phyloP scores from a whole-genome alignment of 2,113 vertebrate genomes.

The Kobus ellipsiprymnus region DNA sequence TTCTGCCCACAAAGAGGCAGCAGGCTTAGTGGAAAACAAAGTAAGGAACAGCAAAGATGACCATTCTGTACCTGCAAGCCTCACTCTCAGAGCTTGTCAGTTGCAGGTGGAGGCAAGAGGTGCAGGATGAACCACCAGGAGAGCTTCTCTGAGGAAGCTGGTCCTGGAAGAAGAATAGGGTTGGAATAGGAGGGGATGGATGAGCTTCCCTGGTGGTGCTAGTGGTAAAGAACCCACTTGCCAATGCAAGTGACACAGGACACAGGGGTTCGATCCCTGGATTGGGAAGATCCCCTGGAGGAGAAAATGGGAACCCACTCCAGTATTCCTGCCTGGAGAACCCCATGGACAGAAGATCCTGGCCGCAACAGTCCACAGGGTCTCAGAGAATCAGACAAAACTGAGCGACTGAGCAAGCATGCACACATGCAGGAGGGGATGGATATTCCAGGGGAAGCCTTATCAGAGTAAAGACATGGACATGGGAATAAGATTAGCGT shows the following conservation, averaged over 20 bases:
- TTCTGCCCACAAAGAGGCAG: background rate
- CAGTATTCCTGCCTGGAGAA: background rate
- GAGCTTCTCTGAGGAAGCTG: background rate
- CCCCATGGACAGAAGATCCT: background rate
- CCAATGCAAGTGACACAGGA: background rate
- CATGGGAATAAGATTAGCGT: background rate
- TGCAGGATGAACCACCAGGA: background rate
- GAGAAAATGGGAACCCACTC: background rate
- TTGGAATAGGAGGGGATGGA: background rate
- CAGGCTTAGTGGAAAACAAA: background rate
- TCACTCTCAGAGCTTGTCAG: background rate
- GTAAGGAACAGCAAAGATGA: background rate
- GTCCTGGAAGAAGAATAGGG: background rate
- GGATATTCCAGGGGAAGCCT: background rate
- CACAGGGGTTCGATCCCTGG: background rate
- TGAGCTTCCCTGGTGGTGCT: background rate
- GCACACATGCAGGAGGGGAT: background rate
- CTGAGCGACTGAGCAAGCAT: background rate
- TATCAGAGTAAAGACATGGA: background rate
- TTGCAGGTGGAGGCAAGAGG: background rate
- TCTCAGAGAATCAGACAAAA: background rate
- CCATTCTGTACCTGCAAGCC: accelerated
- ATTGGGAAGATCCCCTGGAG: background rate
- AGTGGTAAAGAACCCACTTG: background rate
- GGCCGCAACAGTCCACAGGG: background rate